Conservation (phyloP, 2,888 invertebrate species). For the Anaspis maculata region DNA sequence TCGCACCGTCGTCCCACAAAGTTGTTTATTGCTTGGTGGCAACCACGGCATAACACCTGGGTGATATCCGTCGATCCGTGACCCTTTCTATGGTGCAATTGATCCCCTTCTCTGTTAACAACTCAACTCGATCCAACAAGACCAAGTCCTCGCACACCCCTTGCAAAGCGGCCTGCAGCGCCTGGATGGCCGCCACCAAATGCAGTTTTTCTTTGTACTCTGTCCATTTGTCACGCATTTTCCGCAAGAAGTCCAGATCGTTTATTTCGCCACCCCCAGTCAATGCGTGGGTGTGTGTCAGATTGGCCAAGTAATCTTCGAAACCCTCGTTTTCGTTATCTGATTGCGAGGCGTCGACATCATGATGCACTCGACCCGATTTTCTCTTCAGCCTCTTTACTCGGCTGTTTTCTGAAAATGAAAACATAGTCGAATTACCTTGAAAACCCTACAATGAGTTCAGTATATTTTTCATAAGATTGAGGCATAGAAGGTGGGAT, state of each 20-base stretch:
- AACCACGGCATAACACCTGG: conserved; percentile 55
- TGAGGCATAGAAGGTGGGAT: too few species aligned
- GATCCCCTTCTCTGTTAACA: conserved; percentile 38
- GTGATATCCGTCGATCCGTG: conserved; percentile 55
- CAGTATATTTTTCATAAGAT: too few species aligned
- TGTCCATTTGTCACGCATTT: conserved; percentile 33
- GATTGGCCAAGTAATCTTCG: conserved; percentile 28
- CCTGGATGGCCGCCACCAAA: conserved; percentile 41
- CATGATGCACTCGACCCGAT: conserved; percentile 21
- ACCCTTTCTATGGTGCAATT: conserved; percentile 50
- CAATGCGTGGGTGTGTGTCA: conserved; percentile 28
- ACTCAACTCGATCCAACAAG: conserved; percentile 47
- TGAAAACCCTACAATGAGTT: too few species aligned
- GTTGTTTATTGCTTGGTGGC: conserved; percentile 43
- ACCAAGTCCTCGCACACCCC: conserved; percentile 49
- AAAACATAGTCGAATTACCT: too few species aligned
- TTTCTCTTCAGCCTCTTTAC: conserved; percentile 35
- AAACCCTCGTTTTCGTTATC: conserved; percentile 19
- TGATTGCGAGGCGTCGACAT: conserved; percentile 12
- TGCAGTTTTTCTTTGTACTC: conserved; percentile 30
- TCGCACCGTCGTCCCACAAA: too few species aligned
- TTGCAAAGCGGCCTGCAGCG: conserved; percentile 48
- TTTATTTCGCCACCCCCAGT: conserved; percentile 8
- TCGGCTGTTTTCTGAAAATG: conserved; percentile 31
- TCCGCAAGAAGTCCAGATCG: conserved; percentile 21